Evolutionary conservation across 1,140 invertebrate species (phyloP).

Genomic region (Venturia canescens): DNA sequence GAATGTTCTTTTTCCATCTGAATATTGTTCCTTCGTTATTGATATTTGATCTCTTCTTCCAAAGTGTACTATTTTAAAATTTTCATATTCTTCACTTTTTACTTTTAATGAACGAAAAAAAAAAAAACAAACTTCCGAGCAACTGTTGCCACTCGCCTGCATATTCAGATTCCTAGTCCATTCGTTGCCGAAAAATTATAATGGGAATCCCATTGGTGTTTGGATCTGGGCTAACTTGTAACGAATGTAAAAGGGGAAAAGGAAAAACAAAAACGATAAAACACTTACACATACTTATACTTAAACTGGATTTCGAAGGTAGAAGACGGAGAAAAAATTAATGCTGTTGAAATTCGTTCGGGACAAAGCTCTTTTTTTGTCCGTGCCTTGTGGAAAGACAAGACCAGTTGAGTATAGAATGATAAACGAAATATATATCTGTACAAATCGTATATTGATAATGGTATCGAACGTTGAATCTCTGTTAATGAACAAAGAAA

Average conservation of each 20-base stretch:
- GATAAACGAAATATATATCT: neutral
- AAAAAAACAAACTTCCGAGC: slow-evolving; percentile 47
- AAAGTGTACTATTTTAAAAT: slow-evolving; percentile 6
- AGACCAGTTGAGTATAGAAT: slow-evolving; percentile 59
- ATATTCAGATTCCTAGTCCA: slow-evolving; percentile 56
- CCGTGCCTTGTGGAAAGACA: slow-evolving; percentile 60
- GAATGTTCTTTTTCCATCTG: neutral
- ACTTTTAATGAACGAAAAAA: slow-evolving; percentile 28
- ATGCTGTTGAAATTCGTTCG: slow-evolving; percentile 7
- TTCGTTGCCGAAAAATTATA: slow-evolving; percentile 50
- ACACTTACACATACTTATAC: slow-evolving; percentile 5
- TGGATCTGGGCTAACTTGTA: slow-evolving; percentile 64
- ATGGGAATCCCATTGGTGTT: slow-evolving; percentile 57
- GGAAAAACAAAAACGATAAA: slow-evolving; percentile 20
- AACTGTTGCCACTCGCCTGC: slow-evolving; percentile 59
- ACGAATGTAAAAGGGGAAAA: slow-evolving; percentile 29
- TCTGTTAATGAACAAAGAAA: slow-evolving; percentile 17
- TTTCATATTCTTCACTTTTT: slow-evolving; percentile 20
- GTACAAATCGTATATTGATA: slow-evolving; percentile 3
- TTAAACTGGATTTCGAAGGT: neutral
- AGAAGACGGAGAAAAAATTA: neutral
- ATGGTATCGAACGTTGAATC: slow-evolving; percentile 16
- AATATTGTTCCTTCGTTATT: neutral
- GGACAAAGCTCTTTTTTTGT: slow-evolving; percentile 51
- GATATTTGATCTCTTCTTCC: neutral